Evolutionary conservation across 2,113 vertebrate genomes (phyloP).

Genomic region (Anser cygnoides): DNA sequence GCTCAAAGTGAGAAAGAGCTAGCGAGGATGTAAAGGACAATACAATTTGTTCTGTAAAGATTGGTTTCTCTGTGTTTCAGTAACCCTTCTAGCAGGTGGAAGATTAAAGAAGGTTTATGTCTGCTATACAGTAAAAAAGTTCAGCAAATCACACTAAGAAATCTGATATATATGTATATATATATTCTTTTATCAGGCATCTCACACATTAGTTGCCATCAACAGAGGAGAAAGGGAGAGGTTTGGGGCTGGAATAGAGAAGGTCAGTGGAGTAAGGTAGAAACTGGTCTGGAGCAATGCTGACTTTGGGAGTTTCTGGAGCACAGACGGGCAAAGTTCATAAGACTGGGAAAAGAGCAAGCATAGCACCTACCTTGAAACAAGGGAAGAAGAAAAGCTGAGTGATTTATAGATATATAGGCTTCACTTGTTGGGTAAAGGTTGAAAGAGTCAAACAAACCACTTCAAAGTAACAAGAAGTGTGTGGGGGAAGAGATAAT

Average conservation of each 20-base stretch:
- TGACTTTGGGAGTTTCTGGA: not conserved
- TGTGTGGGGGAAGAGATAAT: not conserved
- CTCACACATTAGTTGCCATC: not conserved
- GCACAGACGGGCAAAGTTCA: not conserved
- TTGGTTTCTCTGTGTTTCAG: not conserved
- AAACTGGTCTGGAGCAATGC: not conserved
- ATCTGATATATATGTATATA: not conserved
- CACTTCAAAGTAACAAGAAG: conserved; percentile 20
- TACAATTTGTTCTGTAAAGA: not conserved
- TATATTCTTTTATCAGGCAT: not conserved
- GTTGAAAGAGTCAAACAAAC: conserved; percentile 8
- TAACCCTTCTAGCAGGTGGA: not conserved
- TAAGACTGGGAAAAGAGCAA: not conserved
- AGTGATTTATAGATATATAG: not conserved
- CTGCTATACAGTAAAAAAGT: not conserved
- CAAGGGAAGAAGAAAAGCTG: not conserved
- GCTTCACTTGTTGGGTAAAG: not conserved
- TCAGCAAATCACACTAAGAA: not conserved
- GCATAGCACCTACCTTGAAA: not conserved
- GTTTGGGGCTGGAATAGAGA: not conserved
- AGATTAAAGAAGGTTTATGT: not conserved
- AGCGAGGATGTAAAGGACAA: not conserved
- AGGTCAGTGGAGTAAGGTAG: not conserved
- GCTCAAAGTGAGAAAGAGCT: not conserved
- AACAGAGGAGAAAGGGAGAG: not conserved